phyloP scores from a whole-genome alignment of 2,797 vertebrate species.

The Melanotaenia maccullochi region DNA sequence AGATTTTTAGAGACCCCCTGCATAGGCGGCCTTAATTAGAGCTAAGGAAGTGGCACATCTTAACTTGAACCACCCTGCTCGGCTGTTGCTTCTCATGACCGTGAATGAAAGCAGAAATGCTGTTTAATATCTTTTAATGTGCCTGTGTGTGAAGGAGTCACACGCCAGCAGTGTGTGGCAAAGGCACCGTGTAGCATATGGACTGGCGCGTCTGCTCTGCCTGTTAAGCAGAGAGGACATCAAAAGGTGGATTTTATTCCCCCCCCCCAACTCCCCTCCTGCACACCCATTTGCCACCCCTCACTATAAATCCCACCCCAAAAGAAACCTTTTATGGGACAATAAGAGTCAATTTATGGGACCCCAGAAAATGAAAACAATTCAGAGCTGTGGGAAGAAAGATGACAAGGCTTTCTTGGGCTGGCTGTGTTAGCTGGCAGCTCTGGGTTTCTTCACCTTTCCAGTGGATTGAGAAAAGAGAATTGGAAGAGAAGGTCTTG shows the following conservation, averaged over 20 bases:
- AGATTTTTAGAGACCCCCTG: slow-evolving; percentile 56
- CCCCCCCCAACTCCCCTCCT: slow-evolving; percentile 7
- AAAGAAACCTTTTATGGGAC: slow-evolving; percentile 80
- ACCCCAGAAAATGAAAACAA: slow-evolving; percentile 77
- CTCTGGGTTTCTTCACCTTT: slow-evolving; percentile 67
- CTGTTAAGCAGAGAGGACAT: slow-evolving; percentile 71
- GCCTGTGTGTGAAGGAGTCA: slow-evolving; percentile 59
- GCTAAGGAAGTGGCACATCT: slow-evolving; percentile 67
- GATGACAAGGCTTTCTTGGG: slow-evolving; percentile 72
- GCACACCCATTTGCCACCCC: slow-evolving; percentile 61
- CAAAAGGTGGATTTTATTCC: slow-evolving; percentile 74
- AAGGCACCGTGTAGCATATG: slow-evolving; percentile 61
- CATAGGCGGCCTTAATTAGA: slow-evolving; percentile 69
- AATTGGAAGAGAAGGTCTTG: not conserved
- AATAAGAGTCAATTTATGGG: slow-evolving; percentile 78
- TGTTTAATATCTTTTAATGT: slow-evolving; percentile 78
- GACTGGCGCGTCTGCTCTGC: slow-evolving; percentile 61
- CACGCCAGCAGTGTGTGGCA: slow-evolving; percentile 71
- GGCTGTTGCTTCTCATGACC: slow-evolving; percentile 71
- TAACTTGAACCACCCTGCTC: slow-evolving; percentile 66
- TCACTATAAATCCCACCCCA: slow-evolving; percentile 77
- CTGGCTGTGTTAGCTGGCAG: slow-evolving; percentile 39
- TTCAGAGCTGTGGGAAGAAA: slow-evolving; percentile 78
- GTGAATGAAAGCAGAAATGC: slow-evolving; percentile 75
- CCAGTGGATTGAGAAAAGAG: slow-evolving; percentile 24